Percentiles rank a stretch among this genome's conserved stretches.
These are phyloP conservation scores for Eretmocerus hayati DNA, from an alignment of 2,888 invertebrate genomes.

Conservation along the genomic window DNA sequence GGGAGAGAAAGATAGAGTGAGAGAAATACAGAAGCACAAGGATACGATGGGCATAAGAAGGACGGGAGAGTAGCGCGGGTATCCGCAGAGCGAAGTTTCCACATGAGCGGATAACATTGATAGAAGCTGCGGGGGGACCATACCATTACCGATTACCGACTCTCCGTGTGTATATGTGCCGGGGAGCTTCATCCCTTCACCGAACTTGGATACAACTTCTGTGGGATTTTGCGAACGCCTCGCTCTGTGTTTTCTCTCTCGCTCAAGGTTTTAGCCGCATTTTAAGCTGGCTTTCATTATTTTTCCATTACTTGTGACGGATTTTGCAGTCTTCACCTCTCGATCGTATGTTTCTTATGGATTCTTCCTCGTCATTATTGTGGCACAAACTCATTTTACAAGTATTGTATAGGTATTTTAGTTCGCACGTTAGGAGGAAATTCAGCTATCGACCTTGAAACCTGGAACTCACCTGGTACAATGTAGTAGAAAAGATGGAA, in stretches of 20 bases:
- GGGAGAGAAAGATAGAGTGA: conserved; percentile 9
- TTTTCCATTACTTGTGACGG: conserved; percentile 45
- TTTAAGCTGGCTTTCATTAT: conserved; percentile 45
- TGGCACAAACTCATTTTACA: too few species aligned
- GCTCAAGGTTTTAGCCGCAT: conserved; percentile 19
- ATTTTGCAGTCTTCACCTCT: conserved; percentile 24
- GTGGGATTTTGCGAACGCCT: conserved; percentile 27
- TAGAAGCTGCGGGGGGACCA: conserved; percentile 37
- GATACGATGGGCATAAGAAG: conserved; percentile 43
- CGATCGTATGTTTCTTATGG: conserved; percentile 13
- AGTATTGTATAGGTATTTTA: too few species aligned
- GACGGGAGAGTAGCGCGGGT: conserved; percentile 31
- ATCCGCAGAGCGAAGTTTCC: conserved; percentile 43
- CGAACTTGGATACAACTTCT: conserved; percentile 39
- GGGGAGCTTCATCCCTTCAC: conserved; percentile 39
- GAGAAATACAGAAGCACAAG: too few species aligned
- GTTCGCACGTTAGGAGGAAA: neutral
- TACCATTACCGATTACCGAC: conserved; percentile 25
- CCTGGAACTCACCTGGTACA: conserved; percentile 51
- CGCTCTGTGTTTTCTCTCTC: conserved; percentile 5
- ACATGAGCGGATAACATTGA: conserved; percentile 45
- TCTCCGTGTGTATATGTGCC: conserved; percentile 4
- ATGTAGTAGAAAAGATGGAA: conserved; percentile 55
- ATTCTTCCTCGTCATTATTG: conserved; percentile 18
- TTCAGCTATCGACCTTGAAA: neutral